phyloP scores from a whole-genome alignment of 2,888 invertebrate species.

The Nemoura dubitans region DNA sequence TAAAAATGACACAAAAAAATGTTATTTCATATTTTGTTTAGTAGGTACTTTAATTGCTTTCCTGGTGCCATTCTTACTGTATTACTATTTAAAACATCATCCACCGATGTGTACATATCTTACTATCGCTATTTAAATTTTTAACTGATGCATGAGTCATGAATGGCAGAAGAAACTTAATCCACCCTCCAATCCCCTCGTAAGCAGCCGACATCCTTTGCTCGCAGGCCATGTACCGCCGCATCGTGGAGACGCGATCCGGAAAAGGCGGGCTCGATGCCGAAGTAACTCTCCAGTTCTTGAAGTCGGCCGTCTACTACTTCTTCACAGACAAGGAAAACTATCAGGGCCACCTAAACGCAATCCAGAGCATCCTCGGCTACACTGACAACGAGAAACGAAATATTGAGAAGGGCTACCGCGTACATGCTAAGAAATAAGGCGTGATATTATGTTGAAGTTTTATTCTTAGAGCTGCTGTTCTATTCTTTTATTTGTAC shows the following conservation, averaged over 20 bases:
- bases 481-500: too few species aligned
- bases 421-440: conserved; percentile 35
- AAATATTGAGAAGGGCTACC: conserved; percentile 72
- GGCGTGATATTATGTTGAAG: too few species aligned
- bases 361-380: conserved; percentile 91
- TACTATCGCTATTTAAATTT: too few species aligned
- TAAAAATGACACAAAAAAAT: too few species aligned
- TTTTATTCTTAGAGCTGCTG: too few species aligned
- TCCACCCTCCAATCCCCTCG: background rate
- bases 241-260: conserved; percentile 69
- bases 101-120: too few species aligned
- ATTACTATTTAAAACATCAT: too few species aligned
- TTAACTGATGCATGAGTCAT: background rate
- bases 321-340: conserved; percentile 91
- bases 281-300: conserved; percentile 90
- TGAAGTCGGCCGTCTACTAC: conserved; percentile 93
- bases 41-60: too few species aligned
- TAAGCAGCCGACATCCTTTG: background rate
- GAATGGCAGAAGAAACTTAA: background rate
- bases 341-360: conserved; percentile 85
- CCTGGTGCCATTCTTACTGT: too few species aligned
- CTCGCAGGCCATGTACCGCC: conserved; percentile 83
- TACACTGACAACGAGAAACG: conserved; percentile 83
- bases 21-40: too few species aligned
- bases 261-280: conserved; percentile 71